Evolutionary conservation across 2,797 vertebrate genomes (phyloP), one percentile per base, ranked within the genome.

Genomic region (Babyrousa celebensis): DNA sequence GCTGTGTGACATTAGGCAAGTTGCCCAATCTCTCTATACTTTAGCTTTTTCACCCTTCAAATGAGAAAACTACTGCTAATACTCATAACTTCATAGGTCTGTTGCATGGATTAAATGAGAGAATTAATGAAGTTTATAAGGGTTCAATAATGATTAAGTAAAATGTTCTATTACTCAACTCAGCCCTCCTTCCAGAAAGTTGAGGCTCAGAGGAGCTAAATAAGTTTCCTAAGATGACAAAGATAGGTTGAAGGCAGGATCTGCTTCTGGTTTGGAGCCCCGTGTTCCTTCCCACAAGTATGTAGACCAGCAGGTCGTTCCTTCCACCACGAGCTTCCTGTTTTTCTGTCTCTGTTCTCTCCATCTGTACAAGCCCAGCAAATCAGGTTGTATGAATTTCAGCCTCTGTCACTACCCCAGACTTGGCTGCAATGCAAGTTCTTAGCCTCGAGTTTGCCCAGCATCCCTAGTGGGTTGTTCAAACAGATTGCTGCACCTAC

Each of bases 101-200:
- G 23, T 54, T 75, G n/a, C 18, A 6, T 25, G 67, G 70, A 40
- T 75, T 77, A 21, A 27, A 77, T 89, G 86, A 77, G 60, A 32
- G 70, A 85, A 36, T 79, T 43, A 68, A 52, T 78, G 78, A 79
- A n/a, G 12, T 83, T 94, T n/a, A 23, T 23, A 78, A 70, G 29
- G 52, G 29, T 10, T 65, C 32, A 56, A 10, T 43, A 29, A n/a
- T 29, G 43, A 85, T 25, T n/a, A 48, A 40, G 29, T 67, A 68
- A 80, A 62, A 77, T 80, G 54, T 56, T 21, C 25, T 17, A 0
- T 78, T 74, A 54, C 17, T 12, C 20, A 27, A 62, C 6, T 6
- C 11, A 77, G 62, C 6, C 21, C 6, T 65, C 25, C 23, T 82
- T 23, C 27, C 10, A 82, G 72, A 62, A 36, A 75, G 67, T 1